These are phyloP conservation scores for Sycobia sp. DNA, from an alignment of 1,140 invertebrate genomes.

Conservation along the genomic window DNA sequence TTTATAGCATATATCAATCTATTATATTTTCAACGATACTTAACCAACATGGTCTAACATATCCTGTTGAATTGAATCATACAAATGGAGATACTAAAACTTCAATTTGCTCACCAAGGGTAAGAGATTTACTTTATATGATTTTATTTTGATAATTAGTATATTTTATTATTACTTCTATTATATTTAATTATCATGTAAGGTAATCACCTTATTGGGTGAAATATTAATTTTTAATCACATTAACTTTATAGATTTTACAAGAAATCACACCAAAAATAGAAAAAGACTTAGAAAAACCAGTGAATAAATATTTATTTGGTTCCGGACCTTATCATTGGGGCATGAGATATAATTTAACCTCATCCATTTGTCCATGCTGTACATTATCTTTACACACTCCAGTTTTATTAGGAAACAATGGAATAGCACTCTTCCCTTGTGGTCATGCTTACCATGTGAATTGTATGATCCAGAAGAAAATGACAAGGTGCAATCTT, in stretches of 20 bases:
- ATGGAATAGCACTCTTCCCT: constrained; percentile 56
- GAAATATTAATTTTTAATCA: not conserved
- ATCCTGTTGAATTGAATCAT: constrained; percentile 48
- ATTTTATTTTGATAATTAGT: not conserved
- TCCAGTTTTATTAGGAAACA: constrained; percentile 54
- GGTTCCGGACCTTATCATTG: constrained; percentile 55
- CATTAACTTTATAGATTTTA: constrained; percentile 7
- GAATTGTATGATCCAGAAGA: constrained; percentile 59
- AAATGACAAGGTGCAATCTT: constrained; percentile 54
- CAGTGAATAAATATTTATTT: constrained; percentile 49
- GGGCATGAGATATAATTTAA: constrained; percentile 52
- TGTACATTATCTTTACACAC: constrained; percentile 57
- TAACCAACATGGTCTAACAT: constrained; percentile 47
- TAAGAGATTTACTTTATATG: constrained; percentile 33
- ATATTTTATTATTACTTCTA: not conserved
- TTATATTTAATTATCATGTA: not conserved
- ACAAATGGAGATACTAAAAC: constrained; percentile 39
- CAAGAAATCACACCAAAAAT: constrained; percentile 5
- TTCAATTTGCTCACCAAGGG: constrained; percentile 53
- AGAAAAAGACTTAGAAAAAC: constrained; percentile 50
- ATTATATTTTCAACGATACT: constrained; percentile 57
- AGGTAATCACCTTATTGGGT: too few species aligned
- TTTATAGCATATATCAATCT: constrained; percentile 55
- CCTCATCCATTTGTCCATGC: constrained; percentile 51
- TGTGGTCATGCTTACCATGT: constrained; percentile 60